A percentile compares a stretch with the other conserved stretches of the same genome.
phyloP scores from a whole-genome alignment of 2,113 vertebrate species.

The Erythrocercus mccallii region DNA sequence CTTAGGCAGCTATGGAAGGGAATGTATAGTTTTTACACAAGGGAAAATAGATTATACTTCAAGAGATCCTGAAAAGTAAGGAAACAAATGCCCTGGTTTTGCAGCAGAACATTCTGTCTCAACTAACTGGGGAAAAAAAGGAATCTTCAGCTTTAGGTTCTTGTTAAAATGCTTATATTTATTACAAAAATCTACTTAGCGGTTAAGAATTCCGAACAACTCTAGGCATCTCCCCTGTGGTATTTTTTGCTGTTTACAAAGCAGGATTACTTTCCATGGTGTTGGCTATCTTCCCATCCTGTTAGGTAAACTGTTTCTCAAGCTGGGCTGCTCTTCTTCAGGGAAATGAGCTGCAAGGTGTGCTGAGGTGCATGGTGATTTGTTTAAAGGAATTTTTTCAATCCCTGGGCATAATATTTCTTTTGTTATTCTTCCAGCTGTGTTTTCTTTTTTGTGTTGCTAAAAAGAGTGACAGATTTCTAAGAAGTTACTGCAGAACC shows the following conservation, averaged over 20 bases:
- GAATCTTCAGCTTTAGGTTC: not conserved
- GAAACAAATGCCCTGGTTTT: not conserved
- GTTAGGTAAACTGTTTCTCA: not conserved
- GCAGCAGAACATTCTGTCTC: not conserved
- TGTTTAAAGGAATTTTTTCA: constrained; percentile 10
- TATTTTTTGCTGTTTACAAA: constrained; percentile 26
- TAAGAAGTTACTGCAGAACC: not conserved
- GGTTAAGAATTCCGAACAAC: not conserved
- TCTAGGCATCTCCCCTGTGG: not conserved
- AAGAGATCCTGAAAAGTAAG: not conserved
- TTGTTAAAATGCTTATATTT: not conserved
- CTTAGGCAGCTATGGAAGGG: not conserved
- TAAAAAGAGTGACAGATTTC: not conserved
- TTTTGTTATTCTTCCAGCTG: constrained; percentile 3
- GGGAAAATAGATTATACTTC: not conserved
- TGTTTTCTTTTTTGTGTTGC: not conserved
- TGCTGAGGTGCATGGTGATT: not conserved
- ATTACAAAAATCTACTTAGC: not conserved
- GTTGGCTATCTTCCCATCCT: not conserved
- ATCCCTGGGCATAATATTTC: not conserved
- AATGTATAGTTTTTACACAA: not conserved
- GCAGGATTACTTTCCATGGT: not conserved
- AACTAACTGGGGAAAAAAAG: not conserved
- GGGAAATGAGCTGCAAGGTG: not conserved
- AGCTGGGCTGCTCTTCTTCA: not conserved